phyloP scores from a whole-genome alignment of 2,113 vertebrate species.

The Tachuris rubrigastra region DNA sequence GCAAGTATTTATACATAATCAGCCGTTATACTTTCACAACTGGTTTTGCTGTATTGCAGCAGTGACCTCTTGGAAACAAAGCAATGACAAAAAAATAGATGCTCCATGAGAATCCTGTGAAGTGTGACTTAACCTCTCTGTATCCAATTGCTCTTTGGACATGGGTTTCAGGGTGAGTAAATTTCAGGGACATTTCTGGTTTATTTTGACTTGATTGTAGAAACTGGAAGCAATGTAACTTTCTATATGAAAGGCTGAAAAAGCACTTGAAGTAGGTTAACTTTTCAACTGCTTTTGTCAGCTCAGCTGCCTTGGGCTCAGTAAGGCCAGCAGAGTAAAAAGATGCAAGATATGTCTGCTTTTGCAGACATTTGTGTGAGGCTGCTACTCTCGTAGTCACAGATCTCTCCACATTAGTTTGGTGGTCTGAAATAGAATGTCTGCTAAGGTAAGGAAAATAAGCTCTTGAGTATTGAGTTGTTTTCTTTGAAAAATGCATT shows the following conservation, averaged over 20 bases:
- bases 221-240: neutral
- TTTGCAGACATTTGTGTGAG: neutral
- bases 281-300: neutral
- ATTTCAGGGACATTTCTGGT: neutral
- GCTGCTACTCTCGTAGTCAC: neutral
- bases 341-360: neutral
- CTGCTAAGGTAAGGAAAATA: neutral
- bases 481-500: neutral
- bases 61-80: neutral
- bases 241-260: neutral
- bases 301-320: neutral
- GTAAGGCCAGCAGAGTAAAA: neutral
- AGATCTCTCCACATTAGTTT: neutral
- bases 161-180: neutral
- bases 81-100: neutral
- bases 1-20: neutral
- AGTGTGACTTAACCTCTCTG: neutral
- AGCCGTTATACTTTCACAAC: neutral
- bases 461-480: neutral
- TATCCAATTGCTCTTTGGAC: neutral
- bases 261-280: neutral
- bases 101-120: neutral
- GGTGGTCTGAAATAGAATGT: neutral
- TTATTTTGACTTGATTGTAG: neutral
- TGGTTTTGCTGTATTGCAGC: neutral